Evolutionary conservation across 2,797 vertebrate genomes (phyloP).

Genomic region (Tapirus indicus): DNA sequence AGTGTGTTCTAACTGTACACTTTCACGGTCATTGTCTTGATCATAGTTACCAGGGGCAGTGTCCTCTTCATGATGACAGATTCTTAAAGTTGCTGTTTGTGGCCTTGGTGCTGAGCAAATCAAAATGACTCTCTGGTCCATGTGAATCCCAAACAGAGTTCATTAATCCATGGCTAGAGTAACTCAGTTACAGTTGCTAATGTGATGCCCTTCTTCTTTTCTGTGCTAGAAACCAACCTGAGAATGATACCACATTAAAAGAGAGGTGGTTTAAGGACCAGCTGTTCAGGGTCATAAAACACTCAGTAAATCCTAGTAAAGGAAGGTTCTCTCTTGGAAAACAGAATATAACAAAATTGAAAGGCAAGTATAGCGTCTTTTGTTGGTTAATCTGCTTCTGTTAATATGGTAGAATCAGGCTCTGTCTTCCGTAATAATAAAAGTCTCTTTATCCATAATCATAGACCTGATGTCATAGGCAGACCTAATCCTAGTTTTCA

Average conservation of each 20-base stretch:
- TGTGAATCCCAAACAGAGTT: conserved; percentile 9
- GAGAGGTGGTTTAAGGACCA: not conserved
- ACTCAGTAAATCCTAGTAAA: conserved; percentile 30
- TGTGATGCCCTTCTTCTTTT: not conserved
- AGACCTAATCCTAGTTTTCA: not conserved
- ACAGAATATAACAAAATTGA: conserved; percentile 31
- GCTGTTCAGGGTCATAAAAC: not conserved
- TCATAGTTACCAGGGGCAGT: not conserved
- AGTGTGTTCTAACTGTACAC: not conserved
- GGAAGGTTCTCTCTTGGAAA: not conserved
- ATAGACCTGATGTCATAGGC: not conserved
- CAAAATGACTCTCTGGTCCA: not conserved
- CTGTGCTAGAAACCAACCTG: conserved; percentile 11
- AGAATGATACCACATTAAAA: not conserved
- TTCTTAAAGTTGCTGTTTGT: conserved; percentile 7
- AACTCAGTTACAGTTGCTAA: not conserved
- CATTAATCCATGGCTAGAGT: not conserved
- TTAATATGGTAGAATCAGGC: conserved; percentile 3
- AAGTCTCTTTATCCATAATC: not conserved
- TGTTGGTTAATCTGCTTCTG: conserved; percentile 39
- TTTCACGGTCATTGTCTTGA: not conserved
- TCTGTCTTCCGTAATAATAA: not conserved
- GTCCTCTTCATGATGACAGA: not conserved
- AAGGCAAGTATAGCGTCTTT: conserved; percentile 25
- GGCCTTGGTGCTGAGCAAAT: not conserved